Percentiles rank a stretch among this genome's conserved stretches.
phyloP scores from a whole-genome alignment of 2,888 invertebrate genomes.

The Xestobium rufovillosum region DNA sequence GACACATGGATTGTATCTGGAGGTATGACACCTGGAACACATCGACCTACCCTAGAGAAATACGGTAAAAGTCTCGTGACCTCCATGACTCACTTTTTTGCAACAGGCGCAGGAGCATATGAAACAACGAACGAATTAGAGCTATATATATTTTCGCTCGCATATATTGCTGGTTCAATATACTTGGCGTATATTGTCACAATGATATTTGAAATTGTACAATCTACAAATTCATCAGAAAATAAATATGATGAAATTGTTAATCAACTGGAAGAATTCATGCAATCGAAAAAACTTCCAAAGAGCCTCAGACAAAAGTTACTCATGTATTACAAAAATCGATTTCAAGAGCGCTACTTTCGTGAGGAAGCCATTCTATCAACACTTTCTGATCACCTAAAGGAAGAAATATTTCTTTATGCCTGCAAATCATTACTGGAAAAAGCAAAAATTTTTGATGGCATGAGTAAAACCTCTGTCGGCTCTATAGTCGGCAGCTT shows the following conservation, averaged over 20 bases:
- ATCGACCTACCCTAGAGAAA: conserved; percentile 2
- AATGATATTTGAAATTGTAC: conserved; percentile 28
- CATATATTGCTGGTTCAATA: conserved; percentile 26
- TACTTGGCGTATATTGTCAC: conserved; percentile 29
- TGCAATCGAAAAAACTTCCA: conserved; percentile 48
- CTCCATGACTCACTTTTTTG: conserved; percentile 30
- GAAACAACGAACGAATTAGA: conserved; percentile 19
- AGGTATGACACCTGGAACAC: conserved; percentile 11
- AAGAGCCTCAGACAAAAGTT: conserved; percentile 42
- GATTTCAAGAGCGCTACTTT: conserved; percentile 48
- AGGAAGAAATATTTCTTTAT: conserved; percentile 43
- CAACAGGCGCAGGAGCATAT: conserved; percentile 25
- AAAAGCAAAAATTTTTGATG: conserved; percentile 43
- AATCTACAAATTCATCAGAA: conserved; percentile 34
- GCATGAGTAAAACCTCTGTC: conserved; percentile 38
- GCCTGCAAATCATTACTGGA: conserved; percentile 44
- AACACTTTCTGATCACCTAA: conserved; percentile 35
- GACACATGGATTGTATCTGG: conserved; percentile 19
- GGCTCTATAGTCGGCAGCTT: conserved; percentile 40
- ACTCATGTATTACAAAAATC: conserved; percentile 46
- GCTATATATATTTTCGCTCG: conserved; percentile 23
- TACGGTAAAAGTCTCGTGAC: conserved; percentile 24
- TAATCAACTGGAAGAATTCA: conserved; percentile 47
- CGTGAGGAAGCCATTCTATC: conserved; percentile 41
- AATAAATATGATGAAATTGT: conserved; percentile 44